These are phyloP conservation scores for Ascaphus truei DNA, from an alignment of 2,113 vertebrate genomes.

Conservation along the genomic window DNA sequence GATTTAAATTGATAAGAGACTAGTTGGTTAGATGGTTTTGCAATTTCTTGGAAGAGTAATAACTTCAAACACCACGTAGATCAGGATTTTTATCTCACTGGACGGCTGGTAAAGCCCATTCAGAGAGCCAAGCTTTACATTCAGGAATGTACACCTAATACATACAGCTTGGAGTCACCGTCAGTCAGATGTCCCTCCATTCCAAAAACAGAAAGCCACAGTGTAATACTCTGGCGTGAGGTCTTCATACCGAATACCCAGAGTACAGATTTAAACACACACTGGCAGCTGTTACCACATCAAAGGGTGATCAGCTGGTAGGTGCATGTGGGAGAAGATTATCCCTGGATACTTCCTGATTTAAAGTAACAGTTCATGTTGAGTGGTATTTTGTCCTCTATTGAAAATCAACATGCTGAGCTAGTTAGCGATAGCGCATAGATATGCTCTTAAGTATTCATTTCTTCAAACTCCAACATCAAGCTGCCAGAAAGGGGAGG, in stretches of 20 bases:
- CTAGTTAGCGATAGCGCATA: too few relatives aligned
- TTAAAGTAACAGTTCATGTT: too few relatives aligned
- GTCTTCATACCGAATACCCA: not conserved
- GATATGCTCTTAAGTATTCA: too few relatives aligned
- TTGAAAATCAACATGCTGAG: too few relatives aligned
- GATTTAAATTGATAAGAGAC: too few relatives aligned
- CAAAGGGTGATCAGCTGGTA: not conserved
- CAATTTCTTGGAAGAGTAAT: too few relatives aligned
- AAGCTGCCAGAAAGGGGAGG: too few relatives aligned
- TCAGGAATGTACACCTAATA: not conserved
- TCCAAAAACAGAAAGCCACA: not conserved
- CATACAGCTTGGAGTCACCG: not conserved
- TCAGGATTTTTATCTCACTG: not conserved
- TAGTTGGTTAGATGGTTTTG: too few relatives aligned
- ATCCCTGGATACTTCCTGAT: not conserved
- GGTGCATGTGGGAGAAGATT: not conserved
- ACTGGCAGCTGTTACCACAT: not conserved
- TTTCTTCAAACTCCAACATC: too few relatives aligned
- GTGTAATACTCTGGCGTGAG: not conserved
- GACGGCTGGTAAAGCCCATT: not conserved
- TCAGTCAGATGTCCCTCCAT: not conserved
- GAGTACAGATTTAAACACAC: not conserved
- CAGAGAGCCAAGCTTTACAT: not conserved
- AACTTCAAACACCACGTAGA: conserved; percentile 14
- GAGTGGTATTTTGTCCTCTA: too few relatives aligned